These are phyloP conservation scores for Sisor rabdophorus DNA, from an alignment of 2,113 vertebrate genomes.

Conservation along the genomic window DNA sequence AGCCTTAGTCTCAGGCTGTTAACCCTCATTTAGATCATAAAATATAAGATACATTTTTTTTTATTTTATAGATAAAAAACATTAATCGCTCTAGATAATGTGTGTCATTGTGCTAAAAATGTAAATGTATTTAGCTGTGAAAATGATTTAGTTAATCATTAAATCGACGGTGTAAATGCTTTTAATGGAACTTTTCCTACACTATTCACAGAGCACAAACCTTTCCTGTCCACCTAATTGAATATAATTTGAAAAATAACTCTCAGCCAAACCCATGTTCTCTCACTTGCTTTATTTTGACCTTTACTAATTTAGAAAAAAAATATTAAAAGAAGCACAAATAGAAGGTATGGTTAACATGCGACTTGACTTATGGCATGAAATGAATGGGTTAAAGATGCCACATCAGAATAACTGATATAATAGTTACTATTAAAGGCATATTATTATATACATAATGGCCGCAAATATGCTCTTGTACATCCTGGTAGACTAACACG, in stretches of 20 bases:
- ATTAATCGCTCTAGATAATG: too few species aligned
- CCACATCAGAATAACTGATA: not conserved
- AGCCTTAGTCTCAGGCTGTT: too few species aligned
- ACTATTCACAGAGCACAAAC: conserved; percentile 17
- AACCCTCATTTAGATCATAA: too few species aligned
- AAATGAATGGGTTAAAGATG: conserved; percentile 33
- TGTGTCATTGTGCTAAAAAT: too few species aligned
- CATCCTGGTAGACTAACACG: not conserved
- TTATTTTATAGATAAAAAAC: too few species aligned
- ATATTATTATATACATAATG: conserved; percentile 24
- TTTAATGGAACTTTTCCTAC: not conserved
- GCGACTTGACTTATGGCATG: conserved; percentile 27
- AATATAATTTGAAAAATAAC: conserved; percentile 24
- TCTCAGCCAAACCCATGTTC: conserved; percentile 14
- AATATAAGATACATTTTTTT: too few species aligned
- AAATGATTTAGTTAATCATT: not conserved
- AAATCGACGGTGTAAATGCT: not conserved
- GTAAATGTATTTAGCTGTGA: not conserved
- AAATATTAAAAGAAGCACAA: conserved; percentile 21
- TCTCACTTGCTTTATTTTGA: conserved; percentile 12
- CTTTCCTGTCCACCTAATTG: not conserved
- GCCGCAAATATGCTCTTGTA: not conserved
- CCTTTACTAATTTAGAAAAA: conserved; percentile 24
- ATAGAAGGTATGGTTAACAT: conserved; percentile 31
- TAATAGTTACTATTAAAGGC: not conserved